Evolutionary conservation across 2,797 vertebrate genomes (phyloP).

Genomic region (Oceanodroma leucorhoa): DNA sequence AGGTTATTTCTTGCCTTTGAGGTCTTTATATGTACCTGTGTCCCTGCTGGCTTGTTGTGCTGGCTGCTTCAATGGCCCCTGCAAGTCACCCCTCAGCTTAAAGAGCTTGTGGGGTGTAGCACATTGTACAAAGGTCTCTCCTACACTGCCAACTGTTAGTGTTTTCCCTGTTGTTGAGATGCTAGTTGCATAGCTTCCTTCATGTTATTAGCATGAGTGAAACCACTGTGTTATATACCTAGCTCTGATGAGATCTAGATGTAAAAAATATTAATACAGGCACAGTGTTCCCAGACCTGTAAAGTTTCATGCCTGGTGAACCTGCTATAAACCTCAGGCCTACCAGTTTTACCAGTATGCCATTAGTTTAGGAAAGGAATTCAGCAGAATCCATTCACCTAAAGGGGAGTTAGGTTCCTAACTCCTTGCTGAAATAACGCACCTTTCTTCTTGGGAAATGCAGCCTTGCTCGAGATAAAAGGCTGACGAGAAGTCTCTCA

Average conservation of each 20-base stretch:
- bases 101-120: background rate
- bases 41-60: background rate
- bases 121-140: background rate
- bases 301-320: background rate
- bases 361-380: background rate
- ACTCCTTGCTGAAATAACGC: background rate
- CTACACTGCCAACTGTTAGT: background rate
- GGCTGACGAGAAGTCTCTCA: background rate
- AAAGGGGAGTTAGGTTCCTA: background rate
- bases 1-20: background rate
- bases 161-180: background rate
- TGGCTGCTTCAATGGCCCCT: background rate
- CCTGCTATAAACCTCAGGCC: background rate
- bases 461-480: background rate
- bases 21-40: background rate
- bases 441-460: background rate
- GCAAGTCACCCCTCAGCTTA: background rate
- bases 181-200: background rate
- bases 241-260: background rate
- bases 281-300: background rate
- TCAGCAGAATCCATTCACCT: background rate
- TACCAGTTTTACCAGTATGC: background rate
- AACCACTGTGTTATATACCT: background rate
- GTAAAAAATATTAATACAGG: background rate
- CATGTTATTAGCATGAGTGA: background rate